Evolutionary conservation across 1,140 invertebrate genomes (phyloP).

Genomic region (Pteromalus puparum): DNA sequence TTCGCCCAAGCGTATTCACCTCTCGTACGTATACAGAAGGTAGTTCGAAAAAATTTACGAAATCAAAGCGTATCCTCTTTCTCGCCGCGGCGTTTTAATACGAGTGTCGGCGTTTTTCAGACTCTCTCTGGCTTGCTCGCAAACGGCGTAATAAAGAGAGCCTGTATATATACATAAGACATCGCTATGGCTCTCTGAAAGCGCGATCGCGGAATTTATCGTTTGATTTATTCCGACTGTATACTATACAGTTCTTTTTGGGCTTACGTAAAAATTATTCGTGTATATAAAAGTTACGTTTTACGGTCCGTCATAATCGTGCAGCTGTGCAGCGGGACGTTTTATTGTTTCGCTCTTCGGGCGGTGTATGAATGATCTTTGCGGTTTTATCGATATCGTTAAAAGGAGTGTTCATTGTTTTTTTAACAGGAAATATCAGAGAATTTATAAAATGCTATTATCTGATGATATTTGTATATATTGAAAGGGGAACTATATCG

Average conservation of each 20-base stretch:
- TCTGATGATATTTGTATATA: background rate
- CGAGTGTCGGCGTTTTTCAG: background rate
- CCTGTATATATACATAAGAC: background rate
- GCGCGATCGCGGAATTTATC: background rate
- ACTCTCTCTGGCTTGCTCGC: background rate
- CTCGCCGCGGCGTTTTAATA: background rate
- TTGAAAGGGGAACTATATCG: background rate
- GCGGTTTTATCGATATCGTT: too few species aligned
- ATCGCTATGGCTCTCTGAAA: background rate
- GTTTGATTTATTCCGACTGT: background rate
- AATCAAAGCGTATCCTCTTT: slow-evolving; percentile 28
- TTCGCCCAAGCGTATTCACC: background rate
- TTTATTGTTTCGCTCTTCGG: too few species aligned
- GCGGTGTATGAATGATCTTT: background rate
- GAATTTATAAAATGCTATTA: background rate
- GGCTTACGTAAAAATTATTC: background rate
- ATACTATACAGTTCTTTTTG: background rate
- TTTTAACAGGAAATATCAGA: background rate
- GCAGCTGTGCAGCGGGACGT: background rate
- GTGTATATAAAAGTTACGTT: background rate
- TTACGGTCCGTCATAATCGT: background rate
- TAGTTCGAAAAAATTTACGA: slow-evolving; percentile 20
- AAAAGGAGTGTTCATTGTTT: background rate
- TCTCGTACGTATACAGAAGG: background rate
- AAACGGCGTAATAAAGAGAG: background rate